These are phyloP conservation scores for Lydus trimaculatus DNA, from an alignment of 2,888 invertebrate genomes.

Conservation along the genomic window DNA sequence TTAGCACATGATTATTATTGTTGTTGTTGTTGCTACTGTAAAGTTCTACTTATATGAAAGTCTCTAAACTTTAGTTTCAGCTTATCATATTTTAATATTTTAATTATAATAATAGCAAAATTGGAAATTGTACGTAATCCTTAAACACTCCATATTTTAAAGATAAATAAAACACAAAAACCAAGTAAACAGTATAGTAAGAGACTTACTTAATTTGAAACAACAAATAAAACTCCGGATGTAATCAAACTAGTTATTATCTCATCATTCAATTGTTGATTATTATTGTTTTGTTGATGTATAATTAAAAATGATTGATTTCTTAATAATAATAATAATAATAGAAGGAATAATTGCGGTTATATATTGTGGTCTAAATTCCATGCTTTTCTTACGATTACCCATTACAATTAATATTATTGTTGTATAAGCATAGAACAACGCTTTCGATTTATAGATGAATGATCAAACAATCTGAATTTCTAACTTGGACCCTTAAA, in stretches of 20 bases:
- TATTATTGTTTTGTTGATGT: neutral
- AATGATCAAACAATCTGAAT: neutral
- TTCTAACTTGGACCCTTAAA: neutral
- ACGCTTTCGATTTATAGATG: neutral
- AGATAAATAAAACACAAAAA: no score
- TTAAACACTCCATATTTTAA: neutral
- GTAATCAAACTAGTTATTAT: neutral
- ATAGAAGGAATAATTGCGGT: neutral
- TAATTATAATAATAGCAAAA: neutral
- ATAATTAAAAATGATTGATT: neutral
- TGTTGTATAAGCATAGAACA: neutral
- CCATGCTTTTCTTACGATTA: neutral
- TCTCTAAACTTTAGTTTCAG: neutral
- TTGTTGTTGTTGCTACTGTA: neutral
- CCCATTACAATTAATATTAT: neutral
- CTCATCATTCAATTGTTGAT: neutral
- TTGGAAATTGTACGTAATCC: neutral
- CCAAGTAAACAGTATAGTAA: neutral
- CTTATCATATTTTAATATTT: no score
- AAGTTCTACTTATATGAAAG: neutral
- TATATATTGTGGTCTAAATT: neutral
- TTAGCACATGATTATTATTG: neutral
- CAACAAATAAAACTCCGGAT: neutral
- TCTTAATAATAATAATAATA: neutral
- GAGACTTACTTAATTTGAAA: neutral